These are phyloP conservation scores for Maylandia zebra DNA, from an alignment of 2,113 vertebrate genomes.

Conservation along the genomic window DNA sequence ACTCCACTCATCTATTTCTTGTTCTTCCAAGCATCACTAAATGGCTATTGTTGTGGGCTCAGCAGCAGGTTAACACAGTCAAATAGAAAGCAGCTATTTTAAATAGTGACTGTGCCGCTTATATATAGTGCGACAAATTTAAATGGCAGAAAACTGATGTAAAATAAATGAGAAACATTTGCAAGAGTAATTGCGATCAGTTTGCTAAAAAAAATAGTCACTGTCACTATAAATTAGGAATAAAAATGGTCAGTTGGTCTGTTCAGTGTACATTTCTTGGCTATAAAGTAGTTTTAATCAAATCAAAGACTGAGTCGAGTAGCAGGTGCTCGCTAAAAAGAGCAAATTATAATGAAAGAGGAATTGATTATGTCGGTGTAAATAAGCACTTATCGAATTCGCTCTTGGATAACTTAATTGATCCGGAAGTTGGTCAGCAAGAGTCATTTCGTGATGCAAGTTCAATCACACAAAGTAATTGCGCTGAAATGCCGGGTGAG, in stretches of 20 bases:
- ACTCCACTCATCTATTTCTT: constrained; percentile 18
- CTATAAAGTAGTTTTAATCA: not conserved
- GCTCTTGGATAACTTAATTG: not conserved
- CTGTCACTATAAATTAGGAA: not conserved
- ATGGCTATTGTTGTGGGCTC: not conserved
- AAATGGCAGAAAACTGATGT: not conserved
- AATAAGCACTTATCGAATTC: not conserved
- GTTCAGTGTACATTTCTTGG: not conserved
- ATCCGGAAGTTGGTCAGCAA: not conserved
- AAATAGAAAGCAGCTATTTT: not conserved
- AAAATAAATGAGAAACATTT: not conserved
- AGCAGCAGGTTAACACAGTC: constrained; percentile 13
- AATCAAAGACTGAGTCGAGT: not conserved
- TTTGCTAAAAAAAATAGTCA: not conserved
- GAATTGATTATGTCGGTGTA: not conserved
- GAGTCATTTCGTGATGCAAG: not conserved
- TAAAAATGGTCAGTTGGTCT: not conserved
- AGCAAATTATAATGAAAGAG: not conserved
- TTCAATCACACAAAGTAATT: not conserved
- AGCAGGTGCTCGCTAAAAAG: not conserved
- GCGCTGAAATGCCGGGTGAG: not conserved
- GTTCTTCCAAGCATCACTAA: constrained; percentile 21
- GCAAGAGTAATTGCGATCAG: not conserved
- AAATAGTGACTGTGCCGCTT: not conserved
- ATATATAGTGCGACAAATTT: not conserved